Percentiles rank a stretch among this genome's conserved stretches.
Evolutionary conservation across 2,888 invertebrate genomes (phyloP).

Genomic region (Clitarchus hookeri): DNA sequence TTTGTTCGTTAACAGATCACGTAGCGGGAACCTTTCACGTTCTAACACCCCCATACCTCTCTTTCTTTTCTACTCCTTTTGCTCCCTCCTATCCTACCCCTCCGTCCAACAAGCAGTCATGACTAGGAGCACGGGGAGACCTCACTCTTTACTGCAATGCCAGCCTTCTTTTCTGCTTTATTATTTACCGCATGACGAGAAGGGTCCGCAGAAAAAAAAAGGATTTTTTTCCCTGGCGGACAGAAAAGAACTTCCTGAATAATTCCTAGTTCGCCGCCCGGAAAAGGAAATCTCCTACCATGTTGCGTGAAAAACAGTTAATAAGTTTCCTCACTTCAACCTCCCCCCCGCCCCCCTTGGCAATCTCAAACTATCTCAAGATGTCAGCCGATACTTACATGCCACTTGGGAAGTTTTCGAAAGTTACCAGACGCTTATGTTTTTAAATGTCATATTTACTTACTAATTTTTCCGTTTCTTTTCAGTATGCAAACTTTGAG

Average conservation of each 20-base stretch:
- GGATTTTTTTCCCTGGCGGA: background rate
- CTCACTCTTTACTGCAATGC: slow-evolving; percentile 2
- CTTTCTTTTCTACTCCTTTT: background rate
- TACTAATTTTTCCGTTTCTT: too few species aligned
- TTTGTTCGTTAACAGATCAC: slow-evolving; percentile 14
- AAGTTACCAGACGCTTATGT: too few species aligned
- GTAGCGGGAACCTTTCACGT: background rate
- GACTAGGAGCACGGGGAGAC: background rate
- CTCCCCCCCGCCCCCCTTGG: background rate
- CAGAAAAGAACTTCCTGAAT: background rate
- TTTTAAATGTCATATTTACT: too few species aligned
- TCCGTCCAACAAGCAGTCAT: background rate
- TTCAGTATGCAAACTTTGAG: too few species aligned
- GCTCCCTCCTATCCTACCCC: background rate
- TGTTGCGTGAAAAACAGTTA: background rate
- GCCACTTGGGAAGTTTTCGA: background rate
- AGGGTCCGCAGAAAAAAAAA: background rate
- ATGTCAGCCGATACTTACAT: background rate
- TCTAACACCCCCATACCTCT: background rate
- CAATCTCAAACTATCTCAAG: too few species aligned
- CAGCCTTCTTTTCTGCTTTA: slow-evolving; percentile 1
- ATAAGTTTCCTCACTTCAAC: background rate
- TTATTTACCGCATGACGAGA: slow-evolving; percentile 2
- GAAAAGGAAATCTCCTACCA: slow-evolving; percentile 5
- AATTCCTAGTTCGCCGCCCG: slow-evolving; percentile 14